phyloP scores from a whole-genome alignment of 2,113 vertebrate species.

The Tachycineta bicolor region DNA sequence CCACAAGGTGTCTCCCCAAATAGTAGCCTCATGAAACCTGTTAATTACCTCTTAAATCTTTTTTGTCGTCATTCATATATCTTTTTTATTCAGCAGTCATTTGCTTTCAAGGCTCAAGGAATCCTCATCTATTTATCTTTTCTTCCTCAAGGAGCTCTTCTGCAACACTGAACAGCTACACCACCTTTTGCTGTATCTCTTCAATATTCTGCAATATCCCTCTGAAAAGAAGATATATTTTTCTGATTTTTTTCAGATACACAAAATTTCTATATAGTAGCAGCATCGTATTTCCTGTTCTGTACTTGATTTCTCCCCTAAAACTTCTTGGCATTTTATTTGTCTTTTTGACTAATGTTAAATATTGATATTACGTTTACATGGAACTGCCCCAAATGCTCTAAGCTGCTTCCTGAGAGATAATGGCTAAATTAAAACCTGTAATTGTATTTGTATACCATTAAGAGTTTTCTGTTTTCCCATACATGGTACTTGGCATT shows the following conservation, averaged over 20 bases:
- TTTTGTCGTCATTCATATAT: background rate
- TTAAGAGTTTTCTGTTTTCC: background rate
- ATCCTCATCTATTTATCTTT: background rate
- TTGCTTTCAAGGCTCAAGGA: background rate
- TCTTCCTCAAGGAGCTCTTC: background rate
- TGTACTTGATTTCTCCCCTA: background rate
- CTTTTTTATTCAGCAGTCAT: rapidly evolving
- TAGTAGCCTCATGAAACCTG: background rate
- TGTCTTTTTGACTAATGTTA: background rate
- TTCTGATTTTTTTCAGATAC: background rate
- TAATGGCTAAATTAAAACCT: background rate
- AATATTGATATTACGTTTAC: background rate
- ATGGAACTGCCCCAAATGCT: background rate
- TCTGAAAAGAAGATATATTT: background rate
- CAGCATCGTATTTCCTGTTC: background rate
- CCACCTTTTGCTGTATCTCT: background rate
- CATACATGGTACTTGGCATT: background rate
- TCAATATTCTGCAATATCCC: background rate
- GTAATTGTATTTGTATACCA: background rate
- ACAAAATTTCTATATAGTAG: background rate
- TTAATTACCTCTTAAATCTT: background rate
- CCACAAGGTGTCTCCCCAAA: background rate
- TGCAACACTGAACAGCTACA: background rate
- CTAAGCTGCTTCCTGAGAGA: background rate
- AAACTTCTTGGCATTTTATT: background rate